Conservation (phyloP, 2,113 vertebrate species). For the Cheirogaleus medius region DNA sequence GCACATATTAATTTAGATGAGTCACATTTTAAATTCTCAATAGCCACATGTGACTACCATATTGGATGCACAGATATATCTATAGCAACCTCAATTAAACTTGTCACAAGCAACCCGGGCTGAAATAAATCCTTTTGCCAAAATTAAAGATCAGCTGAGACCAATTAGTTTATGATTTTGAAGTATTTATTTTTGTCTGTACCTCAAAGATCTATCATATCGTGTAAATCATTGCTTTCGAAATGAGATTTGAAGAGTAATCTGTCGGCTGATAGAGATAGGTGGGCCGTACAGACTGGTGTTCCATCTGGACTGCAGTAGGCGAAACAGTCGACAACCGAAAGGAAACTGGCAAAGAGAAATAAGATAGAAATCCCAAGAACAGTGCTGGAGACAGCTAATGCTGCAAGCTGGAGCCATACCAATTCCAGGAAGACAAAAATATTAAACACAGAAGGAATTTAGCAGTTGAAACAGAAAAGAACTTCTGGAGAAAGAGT, state of each 20-base stretch:
- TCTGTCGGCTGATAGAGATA: not conserved
- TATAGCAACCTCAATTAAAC: not conserved
- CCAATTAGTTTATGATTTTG: not conserved
- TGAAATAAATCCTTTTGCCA: not conserved
- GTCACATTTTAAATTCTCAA: not conserved
- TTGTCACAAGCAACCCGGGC: not conserved
- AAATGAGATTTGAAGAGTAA: conserved; percentile 17
- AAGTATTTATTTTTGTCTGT: not conserved
- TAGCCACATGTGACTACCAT: not conserved
- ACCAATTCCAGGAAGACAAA: not conserved
- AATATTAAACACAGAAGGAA: not conserved
- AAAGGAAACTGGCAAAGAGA: not conserved
- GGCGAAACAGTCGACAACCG: not conserved
- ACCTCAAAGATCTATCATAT: not conserved
- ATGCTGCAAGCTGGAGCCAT: not conserved
- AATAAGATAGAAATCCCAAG: not conserved
- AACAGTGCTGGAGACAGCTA: not conserved
- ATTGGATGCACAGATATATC: not conserved
- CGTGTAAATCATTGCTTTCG: not conserved
- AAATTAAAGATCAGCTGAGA: not conserved
- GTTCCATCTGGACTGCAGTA: not conserved
- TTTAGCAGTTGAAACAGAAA: not conserved
- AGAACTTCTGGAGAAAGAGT: not conserved
- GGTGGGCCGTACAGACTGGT: not conserved
- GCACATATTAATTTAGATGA: not conserved